Base-by-base conservation (phyloP, 2,797 vertebrate genomes). In the Enteromius argenteus region DNA sequence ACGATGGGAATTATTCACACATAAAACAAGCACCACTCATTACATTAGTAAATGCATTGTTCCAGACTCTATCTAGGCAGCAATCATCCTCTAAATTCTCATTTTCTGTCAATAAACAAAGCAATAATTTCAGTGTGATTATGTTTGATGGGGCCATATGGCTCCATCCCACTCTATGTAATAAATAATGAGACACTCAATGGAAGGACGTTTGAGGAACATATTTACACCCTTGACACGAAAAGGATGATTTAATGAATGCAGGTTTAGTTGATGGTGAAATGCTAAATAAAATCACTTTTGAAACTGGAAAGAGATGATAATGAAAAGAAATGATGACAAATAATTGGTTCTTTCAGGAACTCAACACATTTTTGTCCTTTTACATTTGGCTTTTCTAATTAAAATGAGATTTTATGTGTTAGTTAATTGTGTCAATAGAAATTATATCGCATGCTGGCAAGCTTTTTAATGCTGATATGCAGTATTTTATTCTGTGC, bases 381-480 rank as follows among this genome's bases (percentile, higher is more conserved):
- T 93, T 89, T 93, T 93, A 93, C 91, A 93, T 95, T 93, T 93
- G 93, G 93, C 92, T 95, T 68, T 94, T 93, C 89, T 94, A 94
- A 95, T 95, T 94, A 94, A 94, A 93, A 92, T 90, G 85, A 91
- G 93, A 93, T 94, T 94, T 94, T 93, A 93, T 91, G 92, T 93
- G 93, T 94, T 95, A 93, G 94, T 94, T 95, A 93, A 95, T 94
- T 94, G 92, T 93, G 94, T 95, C 94, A 94, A 94, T 94, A 95
- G 91, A 93, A 94, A 94, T 95, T 93, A 94, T 86, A 90, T 92
- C 91, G 92, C 90, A 81, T 86, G 91, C 90, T 83, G 86, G 71
- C 80, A 86, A 86, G 87, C 86, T 82, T 93, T 92, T 92, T 27
- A 27, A 94, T 95, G 91, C 92, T 93, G 94, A 94, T 92, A 87